A percentile compares a stretch with the other conserved stretches of the same genome.
Conservation (phyloP, 2,888 invertebrate genomes). For the Andricus curvator region DNA sequence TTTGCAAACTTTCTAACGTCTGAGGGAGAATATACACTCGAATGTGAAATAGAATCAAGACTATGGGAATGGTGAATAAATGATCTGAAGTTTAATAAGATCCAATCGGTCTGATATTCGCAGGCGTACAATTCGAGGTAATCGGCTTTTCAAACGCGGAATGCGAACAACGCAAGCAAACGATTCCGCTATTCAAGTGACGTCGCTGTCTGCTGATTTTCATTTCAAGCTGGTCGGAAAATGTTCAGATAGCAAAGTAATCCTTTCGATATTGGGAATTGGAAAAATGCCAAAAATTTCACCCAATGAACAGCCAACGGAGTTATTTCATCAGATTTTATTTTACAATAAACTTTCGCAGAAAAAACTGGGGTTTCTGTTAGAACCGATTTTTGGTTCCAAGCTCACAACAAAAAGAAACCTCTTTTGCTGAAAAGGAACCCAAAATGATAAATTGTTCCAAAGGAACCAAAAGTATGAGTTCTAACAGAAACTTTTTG, state of each 20-base stretch:
- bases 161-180: slow-evolving; percentile 18
- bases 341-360: no score
- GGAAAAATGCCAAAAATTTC: background rate
- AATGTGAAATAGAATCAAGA: slow-evolving; percentile 4
- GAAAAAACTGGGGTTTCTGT: no score
- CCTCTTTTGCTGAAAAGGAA: no score
- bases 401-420: no score
- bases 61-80: background rate
- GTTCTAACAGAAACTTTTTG: no score
- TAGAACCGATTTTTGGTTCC: no score
- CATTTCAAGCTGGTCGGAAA: slow-evolving; percentile 4
- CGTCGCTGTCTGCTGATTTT: slow-evolving; percentile 8
- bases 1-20: slow-evolving; percentile 66
- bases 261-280: background rate
- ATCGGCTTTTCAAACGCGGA: slow-evolving; percentile 34
- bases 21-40: background rate
- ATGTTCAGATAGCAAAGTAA: background rate
- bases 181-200: slow-evolving; percentile 30
- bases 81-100: slow-evolving; percentile 8
- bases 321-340: no score
- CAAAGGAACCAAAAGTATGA: no score
- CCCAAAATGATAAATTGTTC: no score
- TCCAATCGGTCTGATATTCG: slow-evolving; percentile 18
- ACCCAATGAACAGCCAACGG: background rate
- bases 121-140: slow-evolving; percentile 32